Base-by-base conservation (phyloP, 1,140 invertebrate genomes). In the Melipona quadrifasciata region DNA sequence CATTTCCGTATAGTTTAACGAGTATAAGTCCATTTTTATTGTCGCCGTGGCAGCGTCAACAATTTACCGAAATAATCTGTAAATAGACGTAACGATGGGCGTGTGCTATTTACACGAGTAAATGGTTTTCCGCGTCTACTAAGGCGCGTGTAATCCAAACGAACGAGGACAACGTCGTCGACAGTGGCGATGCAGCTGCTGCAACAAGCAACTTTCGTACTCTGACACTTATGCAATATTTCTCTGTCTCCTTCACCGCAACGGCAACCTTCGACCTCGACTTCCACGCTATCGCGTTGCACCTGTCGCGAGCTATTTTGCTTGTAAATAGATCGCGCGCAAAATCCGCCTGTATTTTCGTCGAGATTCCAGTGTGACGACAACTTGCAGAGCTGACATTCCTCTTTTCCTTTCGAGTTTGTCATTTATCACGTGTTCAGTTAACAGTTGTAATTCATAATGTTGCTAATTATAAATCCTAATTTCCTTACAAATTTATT, bases 131-230 rank as follows among this genome's bases (percentile, higher is more conserved):
- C 27, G 8, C 27, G 61, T 84, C 31, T 57, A 39, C 31, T 57
- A 77, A 79, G 82, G 61, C 68, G 58, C 8, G 47, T 79, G 51
- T 55, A 82, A 65, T 73, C 71, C 31, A 39, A 61, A 72, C 67
- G 21, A 76, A 87, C 76, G 77, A 55, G 21, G 53, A 64, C 31
- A 31, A 61, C 34, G 31, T 17, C 70, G 75, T 57, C 64, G 19
- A 71, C 47, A 51, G 8, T 17, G 39, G 58, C 47, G 21, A 64
- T 80, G 65, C 65, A 76, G 67, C 67, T 76, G 64, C 5, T 73
- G n/a, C 61, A 74, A 70, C 65, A n/a, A 85, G 57, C 47, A 89
- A 84, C 86, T 88, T 87, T 89, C 87, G 24, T 81, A 72, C 74
- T 64, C 73, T 64, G 51, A 81, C 71, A 76, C 80, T 90, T 89